A percentile compares a stretch with the other conserved stretches of the same genome.
Conservation (phyloP, 2,113 vertebrate genomes). For the Xiphorhynchus elegans region DNA sequence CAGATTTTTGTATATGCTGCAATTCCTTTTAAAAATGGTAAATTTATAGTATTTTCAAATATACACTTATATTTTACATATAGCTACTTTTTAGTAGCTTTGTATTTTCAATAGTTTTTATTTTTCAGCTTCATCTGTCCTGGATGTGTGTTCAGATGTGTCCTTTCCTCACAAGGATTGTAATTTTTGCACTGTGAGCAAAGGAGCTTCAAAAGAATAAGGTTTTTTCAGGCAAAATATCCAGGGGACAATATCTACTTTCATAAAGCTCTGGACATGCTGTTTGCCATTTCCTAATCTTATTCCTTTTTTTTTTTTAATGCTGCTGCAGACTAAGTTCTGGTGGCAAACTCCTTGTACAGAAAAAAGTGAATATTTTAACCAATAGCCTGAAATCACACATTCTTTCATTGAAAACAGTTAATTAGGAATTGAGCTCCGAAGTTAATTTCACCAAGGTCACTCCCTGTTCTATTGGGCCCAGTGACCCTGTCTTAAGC, state of each 20-base stretch:
- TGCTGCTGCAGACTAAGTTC: constrained; percentile 48
- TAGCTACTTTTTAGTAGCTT: neutral
- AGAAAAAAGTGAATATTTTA: constrained; percentile 68
- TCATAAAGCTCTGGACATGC: constrained; percentile 13
- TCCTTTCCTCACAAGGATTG: neutral
- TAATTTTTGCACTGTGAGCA: neutral
- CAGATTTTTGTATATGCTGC: neutral
- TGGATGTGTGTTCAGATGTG: neutral
- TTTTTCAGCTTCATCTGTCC: neutral
- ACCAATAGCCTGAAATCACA: constrained; percentile 75
- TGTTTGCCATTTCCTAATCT: constrained; percentile 43
- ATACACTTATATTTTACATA: neutral
- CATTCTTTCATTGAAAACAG: constrained; percentile 82
- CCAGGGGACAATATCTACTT: constrained; percentile 34
- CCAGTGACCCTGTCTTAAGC: constrained; percentile 89
- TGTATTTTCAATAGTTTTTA: neutral
- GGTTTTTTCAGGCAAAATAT: constrained; percentile 10
- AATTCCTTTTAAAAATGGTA: neutral
- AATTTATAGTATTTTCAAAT: neutral
- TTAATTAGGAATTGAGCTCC: constrained; percentile 87
- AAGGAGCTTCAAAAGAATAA: neutral
- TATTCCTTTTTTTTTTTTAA: neutral
- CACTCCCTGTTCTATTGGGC: constrained; percentile 77
- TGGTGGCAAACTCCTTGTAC: constrained; percentile 60
- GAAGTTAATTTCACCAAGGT: constrained; percentile 85